Evolutionary conservation across 1,140 invertebrate species (phyloP), one percentile per base, ranked within the genome.

Genomic region (Matsumurasca onukii): DNA sequence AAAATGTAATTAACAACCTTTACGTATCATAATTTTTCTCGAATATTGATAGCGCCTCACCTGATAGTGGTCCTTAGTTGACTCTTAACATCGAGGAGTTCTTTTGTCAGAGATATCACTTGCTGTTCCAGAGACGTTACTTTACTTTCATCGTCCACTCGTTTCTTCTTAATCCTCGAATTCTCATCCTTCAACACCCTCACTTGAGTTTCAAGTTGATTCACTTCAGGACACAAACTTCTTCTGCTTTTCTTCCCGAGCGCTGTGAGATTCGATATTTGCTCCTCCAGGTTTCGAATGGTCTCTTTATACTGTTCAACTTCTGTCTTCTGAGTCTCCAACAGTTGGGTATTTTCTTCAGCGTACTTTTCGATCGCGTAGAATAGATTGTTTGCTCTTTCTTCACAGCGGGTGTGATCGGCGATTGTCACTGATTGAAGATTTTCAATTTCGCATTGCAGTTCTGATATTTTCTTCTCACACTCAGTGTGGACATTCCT

Each of bases 351-450:
- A 22, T 51, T 51, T n/a, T 51, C 49, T 20, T 51, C 49, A 51
- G 49, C 49, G 24, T 51, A 51, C n/a, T 51, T 51, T 51, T 51
- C 49, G 24, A 51, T 22, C 3, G 49, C 49, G n/a, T 51, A 51
- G 49, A 51, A 51, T 22, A 51, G n/a, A 20, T n/a, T n/a, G n/a
- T 51, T n/a, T 5, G 24, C 24, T 51, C 24, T 51, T n/a, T 51
- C 49, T n/a, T 51, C n/a, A 51, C n/a, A 51, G 3, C n/a, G n/a
- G n/a, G 3, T 12, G n/a, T 51, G 49, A 22, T 51, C 49, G n/a
- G 49, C 3, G 5, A 9, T 17, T 20, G 49, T n/a, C n/a, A 51
- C n/a, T 3, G 49, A 51, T n/a, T 51, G 49, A 17, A 51, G n/a
- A 20, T 3, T 51, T 20, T n/a, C 17, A 5, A 51, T n/a, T 51